Evolutionary conservation across 1,140 invertebrate genomes (phyloP).

Genomic region (Cotesia chilonis): DNA sequence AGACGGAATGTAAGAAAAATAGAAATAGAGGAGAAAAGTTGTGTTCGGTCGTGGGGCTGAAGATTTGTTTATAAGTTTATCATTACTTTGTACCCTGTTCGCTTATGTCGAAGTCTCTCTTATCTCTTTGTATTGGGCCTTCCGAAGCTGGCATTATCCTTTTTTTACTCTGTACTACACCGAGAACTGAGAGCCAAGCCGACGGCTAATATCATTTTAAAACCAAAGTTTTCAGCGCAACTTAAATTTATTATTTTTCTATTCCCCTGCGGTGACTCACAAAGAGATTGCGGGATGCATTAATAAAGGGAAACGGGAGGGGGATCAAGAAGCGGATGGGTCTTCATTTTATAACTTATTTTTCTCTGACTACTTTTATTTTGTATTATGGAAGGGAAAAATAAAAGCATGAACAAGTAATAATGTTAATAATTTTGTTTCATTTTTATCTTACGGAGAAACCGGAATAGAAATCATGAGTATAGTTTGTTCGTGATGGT

Average conservation of each 20-base stretch:
- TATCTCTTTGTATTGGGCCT: slow-evolving; percentile 22
- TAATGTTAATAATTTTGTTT: no score
- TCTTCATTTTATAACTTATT: not conserved
- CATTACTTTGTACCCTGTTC: slow-evolving; percentile 52
- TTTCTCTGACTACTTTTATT: slow-evolving; percentile 19
- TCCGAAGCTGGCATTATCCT: no score
- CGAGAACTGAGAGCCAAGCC: slow-evolving; percentile 16
- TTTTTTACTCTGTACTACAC: slow-evolving; percentile 21
- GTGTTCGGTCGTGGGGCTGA: slow-evolving; percentile 33
- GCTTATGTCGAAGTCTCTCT: slow-evolving; percentile 38
- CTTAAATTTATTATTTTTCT: slow-evolving; percentile 58
- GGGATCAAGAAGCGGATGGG: not conserved
- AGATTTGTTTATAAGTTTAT: slow-evolving; percentile 56
- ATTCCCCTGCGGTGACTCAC: slow-evolving; percentile 21
- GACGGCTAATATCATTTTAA: slow-evolving; percentile 57
- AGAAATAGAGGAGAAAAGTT: slow-evolving; percentile 23
- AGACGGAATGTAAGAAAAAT: slow-evolving; percentile 11
- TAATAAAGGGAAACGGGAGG: not conserved
- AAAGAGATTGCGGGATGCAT: slow-evolving; percentile 12
- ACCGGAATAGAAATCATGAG: no score
- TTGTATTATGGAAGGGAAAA: not conserved
- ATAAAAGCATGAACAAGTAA: no score
- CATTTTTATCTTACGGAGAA: no score
- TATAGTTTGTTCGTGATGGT: no score
- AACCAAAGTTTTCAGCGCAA: slow-evolving; percentile 57